These are phyloP conservation scores for Heterodera filipjevi DNA, from an alignment of 2,888 invertebrate genomes.

Conservation along the genomic window DNA sequence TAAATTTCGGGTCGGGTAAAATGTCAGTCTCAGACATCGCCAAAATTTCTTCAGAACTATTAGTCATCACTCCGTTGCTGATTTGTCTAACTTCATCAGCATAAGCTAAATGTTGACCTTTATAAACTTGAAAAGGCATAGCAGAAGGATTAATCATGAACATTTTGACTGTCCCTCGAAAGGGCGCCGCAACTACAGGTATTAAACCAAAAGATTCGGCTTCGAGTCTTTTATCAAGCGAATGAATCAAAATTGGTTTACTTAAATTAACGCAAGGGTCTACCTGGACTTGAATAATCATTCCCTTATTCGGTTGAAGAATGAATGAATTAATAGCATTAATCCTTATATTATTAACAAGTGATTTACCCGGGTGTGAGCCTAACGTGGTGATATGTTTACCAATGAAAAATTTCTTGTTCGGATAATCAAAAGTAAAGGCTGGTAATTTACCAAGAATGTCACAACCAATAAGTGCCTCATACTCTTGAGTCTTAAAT, in stretches of 20 bases:
- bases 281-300: neutral
- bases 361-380: neutral
- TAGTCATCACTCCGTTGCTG: neutral
- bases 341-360: slow-evolving; percentile 3
- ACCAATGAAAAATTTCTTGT: neutral
- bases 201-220: neutral
- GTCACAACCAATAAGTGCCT: slow-evolving; percentile 13
- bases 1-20: slow-evolving; percentile 26
- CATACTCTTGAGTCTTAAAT: neutral
- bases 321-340: neutral
- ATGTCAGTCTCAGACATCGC: neutral
- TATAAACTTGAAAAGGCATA: neutral
- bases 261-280: neutral
- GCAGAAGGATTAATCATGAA: slow-evolving; percentile 7
- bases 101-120: slow-evolving; percentile 16
- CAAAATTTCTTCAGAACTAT: neutral
- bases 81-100: neutral
- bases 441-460: neutral
- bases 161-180: neutral
- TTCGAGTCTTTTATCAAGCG: neutral
- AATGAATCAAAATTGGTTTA: neutral
- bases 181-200: neutral
- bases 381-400: neutral
- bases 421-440: neutral
- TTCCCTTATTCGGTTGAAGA: neutral